phyloP scores from a whole-genome alignment of 2,113 vertebrate genomes.

The Ailurus styani region DNA sequence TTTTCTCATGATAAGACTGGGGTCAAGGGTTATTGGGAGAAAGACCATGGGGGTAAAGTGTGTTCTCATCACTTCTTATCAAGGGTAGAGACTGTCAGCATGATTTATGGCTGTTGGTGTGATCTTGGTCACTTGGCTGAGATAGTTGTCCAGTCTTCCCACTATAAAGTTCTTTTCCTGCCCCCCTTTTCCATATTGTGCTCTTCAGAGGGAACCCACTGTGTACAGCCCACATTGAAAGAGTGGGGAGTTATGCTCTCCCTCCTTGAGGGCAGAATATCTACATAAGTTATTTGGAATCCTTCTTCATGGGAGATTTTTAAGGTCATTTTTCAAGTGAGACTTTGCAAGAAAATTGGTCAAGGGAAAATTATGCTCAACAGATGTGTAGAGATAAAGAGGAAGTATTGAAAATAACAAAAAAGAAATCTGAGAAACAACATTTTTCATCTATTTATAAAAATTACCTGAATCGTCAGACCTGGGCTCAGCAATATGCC shows the following conservation, averaged over 20 bases:
- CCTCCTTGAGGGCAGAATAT: background rate
- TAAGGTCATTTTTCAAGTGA: background rate
- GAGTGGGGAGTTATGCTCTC: background rate
- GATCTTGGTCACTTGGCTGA: background rate
- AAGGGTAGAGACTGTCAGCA: background rate
- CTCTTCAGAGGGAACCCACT: background rate
- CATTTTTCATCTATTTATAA: background rate
- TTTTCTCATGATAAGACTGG: background rate
- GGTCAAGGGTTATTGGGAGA: background rate
- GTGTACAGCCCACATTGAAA: rapidly evolving
- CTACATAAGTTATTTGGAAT: background rate
- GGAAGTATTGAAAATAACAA: background rate
- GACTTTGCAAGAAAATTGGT: background rate
- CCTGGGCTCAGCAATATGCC: background rate
- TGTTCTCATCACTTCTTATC: background rate
- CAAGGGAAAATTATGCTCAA: background rate
- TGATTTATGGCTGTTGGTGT: too few relatives aligned
- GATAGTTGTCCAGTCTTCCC: background rate
- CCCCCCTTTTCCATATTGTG: rapidly evolving
- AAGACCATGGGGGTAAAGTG: background rate
- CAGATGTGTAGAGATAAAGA: slow-evolving; percentile 8
- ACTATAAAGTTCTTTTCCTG: rapidly evolving
- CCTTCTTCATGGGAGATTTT: background rate
- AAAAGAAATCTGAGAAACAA: background rate
- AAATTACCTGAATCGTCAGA: background rate